These are phyloP conservation scores for Plagodis dolabraria DNA, from an alignment of 2,888 invertebrate genomes.

Conservation along the genomic window DNA sequence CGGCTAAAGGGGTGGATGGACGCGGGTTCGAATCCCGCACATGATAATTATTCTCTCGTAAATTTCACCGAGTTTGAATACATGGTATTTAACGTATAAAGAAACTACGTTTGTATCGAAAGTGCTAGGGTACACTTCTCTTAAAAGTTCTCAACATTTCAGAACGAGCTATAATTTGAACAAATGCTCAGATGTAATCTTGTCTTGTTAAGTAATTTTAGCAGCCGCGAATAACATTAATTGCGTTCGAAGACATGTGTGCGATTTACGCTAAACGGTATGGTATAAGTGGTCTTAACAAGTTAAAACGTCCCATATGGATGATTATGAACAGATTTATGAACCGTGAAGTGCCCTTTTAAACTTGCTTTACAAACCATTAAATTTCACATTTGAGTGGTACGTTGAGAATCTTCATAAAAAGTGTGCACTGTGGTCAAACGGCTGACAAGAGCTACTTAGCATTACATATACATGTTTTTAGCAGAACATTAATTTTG, in stretches of 20 bases:
- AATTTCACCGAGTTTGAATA: too few species aligned
- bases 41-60: too few species aligned
- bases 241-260: constrained; percentile 21
- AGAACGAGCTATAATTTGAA: constrained; percentile 11
- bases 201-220: constrained; percentile 34
- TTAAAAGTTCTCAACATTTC: neutral
- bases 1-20: too few species aligned
- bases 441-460: too few species aligned
- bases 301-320: constrained; percentile 36
- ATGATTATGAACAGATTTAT: constrained; percentile 46
- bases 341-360: constrained; percentile 44
- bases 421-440: too few species aligned
- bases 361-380: constrained; percentile 33
- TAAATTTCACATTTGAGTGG: neutral
- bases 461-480: too few species aligned
- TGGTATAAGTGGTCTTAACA: constrained; percentile 43
- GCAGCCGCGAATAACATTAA: constrained; percentile 36
- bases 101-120: too few species aligned
- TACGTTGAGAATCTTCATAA: too few species aligned
- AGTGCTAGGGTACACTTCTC: neutral
- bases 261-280: constrained; percentile 43
- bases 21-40: too few species aligned
- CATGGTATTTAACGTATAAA: too few species aligned
- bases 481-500: too few species aligned
- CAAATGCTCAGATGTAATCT: constrained; percentile 26